phyloP scores from a whole-genome alignment of 2,113 vertebrate genomes.

The Beaufortia kweichowensis region DNA sequence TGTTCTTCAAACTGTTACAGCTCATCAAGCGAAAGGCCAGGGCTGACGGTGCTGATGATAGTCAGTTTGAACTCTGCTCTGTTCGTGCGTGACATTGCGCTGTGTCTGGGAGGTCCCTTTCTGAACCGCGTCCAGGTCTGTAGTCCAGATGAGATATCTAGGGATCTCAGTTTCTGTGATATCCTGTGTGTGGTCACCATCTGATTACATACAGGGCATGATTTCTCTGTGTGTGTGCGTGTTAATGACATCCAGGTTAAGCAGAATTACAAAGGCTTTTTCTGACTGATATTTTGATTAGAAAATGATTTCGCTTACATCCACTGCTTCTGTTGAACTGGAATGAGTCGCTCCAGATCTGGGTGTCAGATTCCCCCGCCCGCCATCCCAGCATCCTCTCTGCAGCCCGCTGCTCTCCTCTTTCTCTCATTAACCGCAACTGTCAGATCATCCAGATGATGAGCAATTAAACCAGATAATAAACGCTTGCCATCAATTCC shows the following conservation, averaged over 20 bases:
- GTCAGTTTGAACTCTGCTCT: slow-evolving; percentile 46
- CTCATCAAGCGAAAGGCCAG: background rate
- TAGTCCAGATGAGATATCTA: slow-evolving; percentile 70
- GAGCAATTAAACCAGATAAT: slow-evolving; percentile 84
- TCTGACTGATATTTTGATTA: slow-evolving; percentile 51
- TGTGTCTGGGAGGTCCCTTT: slow-evolving; percentile 66
- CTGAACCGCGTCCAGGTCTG: slow-evolving; percentile 61
- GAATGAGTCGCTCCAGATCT: slow-evolving; percentile 58
- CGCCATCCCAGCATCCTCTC: slow-evolving; percentile 48
- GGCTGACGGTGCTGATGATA: slow-evolving; percentile 3
- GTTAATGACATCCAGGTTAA: slow-evolving; percentile 52
- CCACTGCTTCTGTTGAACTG: slow-evolving; percentile 54
- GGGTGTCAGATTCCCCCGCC: slow-evolving; percentile 22
- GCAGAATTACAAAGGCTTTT: slow-evolving; percentile 47
- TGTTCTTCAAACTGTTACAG: background rate
- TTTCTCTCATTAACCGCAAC: slow-evolving; percentile 82
- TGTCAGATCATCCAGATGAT: slow-evolving; percentile 83
- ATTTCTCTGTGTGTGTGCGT: slow-evolving; percentile 38
- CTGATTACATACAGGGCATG: slow-evolving; percentile 52
- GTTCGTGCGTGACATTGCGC: slow-evolving; percentile 57
- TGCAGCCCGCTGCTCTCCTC: slow-evolving; percentile 69
- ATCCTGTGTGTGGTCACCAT: slow-evolving; percentile 62
- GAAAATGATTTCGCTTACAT: slow-evolving; percentile 54
- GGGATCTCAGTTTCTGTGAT: slow-evolving; percentile 62
- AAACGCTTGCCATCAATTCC: slow-evolving; percentile 81